Conservation (phyloP, 2,888 invertebrate genomes). For the Xestobium rufovillosum region DNA sequence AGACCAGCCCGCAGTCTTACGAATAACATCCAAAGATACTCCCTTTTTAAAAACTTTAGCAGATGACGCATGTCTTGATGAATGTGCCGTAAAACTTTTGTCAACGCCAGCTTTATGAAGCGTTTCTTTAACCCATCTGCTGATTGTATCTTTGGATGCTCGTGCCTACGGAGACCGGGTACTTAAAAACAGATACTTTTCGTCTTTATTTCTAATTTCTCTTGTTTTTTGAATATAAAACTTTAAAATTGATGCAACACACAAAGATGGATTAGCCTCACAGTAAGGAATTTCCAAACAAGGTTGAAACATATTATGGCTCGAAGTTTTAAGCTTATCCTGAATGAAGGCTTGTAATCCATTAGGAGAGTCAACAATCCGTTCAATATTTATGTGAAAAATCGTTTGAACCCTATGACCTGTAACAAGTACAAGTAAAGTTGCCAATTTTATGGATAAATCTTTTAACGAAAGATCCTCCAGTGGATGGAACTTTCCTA, state of each 20-base stretch:
- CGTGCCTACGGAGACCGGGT: constrained; percentile 1
- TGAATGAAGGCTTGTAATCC: constrained; percentile 6
- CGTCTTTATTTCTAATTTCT: background rate
- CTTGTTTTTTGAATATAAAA: background rate
- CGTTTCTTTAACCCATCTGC: constrained; percentile 8
- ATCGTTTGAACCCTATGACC: constrained; percentile 9
- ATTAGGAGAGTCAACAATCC: background rate
- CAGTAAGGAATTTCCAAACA: constrained; percentile 6
- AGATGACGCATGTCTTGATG: constrained; percentile 5
- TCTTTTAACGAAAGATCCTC: background rate
- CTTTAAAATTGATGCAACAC: constrained; percentile 3
- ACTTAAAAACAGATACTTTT: constrained; percentile 4
- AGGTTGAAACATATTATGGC: constrained; percentile 4
- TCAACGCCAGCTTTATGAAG: constrained; percentile 7
- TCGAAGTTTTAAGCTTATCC: constrained; percentile 9
- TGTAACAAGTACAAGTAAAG: constrained; percentile 8
- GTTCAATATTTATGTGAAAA: constrained; percentile 4
- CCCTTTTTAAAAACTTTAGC: too few species aligned
- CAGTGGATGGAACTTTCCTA: constrained; percentile 1
- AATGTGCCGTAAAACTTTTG: constrained; percentile 3
- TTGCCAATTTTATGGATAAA: constrained; percentile 6
- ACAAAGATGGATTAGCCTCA: constrained; percentile 4
- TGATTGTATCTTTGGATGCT: constrained; percentile 7
- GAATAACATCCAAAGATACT: too few species aligned
- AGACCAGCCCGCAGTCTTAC: too few species aligned